Conservation (phyloP, 2,888 invertebrate species). For the Spatulosminthurus flaviceps region DNA sequence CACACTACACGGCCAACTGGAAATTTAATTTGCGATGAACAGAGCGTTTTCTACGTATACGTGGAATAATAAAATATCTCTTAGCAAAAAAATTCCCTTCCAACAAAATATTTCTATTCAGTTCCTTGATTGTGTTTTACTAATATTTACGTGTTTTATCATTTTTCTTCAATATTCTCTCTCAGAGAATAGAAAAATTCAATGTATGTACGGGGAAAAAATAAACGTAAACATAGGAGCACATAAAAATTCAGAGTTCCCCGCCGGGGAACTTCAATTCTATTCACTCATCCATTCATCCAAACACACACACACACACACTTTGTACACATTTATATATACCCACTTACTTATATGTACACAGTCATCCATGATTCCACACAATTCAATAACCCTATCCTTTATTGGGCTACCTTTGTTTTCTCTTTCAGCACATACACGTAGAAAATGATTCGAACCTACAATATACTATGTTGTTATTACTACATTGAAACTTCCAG, state of each 20-base stretch:
- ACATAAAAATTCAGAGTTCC: neutral
- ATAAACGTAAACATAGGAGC: neutral
- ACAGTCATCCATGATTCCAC: no score
- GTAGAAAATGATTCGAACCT: no score
- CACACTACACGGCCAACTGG: no score
- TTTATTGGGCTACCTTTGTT: no score
- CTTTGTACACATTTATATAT: neutral
- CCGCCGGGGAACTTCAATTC: slow-evolving; percentile 14
- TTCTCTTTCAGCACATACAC: no score
- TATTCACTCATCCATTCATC: neutral
- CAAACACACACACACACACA: neutral
- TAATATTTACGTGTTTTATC: neutral
- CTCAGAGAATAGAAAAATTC: neutral
- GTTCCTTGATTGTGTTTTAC: neutral
- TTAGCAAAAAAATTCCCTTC: neutral
- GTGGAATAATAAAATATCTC: no score
- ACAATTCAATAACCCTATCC: no score
- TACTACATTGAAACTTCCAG: no score
- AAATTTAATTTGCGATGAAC: no score
- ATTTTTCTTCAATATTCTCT: neutral
- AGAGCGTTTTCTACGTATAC: no score
- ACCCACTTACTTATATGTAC: no score
- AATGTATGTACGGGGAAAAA: neutral
- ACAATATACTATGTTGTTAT: no score
- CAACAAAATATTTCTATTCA: neutral